A percentile compares a stretch with the other conserved stretches of the same genome.
Conservation (phyloP, 1,140 invertebrate species). For the Drosophila biarmipes region DNA sequence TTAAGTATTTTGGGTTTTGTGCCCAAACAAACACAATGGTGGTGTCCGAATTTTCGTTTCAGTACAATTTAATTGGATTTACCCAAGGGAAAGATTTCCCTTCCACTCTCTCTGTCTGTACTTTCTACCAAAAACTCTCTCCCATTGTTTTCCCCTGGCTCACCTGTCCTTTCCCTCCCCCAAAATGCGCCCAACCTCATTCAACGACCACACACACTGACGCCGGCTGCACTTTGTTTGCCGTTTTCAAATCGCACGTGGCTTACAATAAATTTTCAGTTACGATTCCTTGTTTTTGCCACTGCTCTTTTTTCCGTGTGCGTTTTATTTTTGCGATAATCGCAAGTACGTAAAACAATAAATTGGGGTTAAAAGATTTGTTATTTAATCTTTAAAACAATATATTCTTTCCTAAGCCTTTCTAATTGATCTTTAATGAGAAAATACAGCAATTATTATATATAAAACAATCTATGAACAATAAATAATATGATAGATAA, state of each 20-base stretch:
- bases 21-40: constrained; percentile 24
- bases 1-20: background rate
- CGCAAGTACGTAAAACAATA: background rate
- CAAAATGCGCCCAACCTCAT: background rate
- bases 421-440: too few species aligned
- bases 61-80: constrained; percentile 58
- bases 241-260: constrained; percentile 66
- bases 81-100: constrained; percentile 28
- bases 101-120: background rate
- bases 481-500: background rate
- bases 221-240: constrained; percentile 56
- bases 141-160: background rate
- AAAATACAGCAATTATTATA: too few species aligned
- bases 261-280: constrained; percentile 72
- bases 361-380: too few species aligned
- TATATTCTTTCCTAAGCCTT: too few species aligned
- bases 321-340: constrained; percentile 26
- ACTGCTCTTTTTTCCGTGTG: constrained; percentile 17
- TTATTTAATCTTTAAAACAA: too few species aligned
- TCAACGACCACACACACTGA: constrained; percentile 4
- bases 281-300: constrained; percentile 42
- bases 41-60: constrained; percentile 29
- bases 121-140: background rate
- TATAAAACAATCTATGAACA: too few species aligned
- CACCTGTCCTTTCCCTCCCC: constrained; percentile 4